A percentile compares a stretch with the other conserved stretches of the same genome.
These are phyloP conservation scores for Epistrophella euchroma DNA, from an alignment of 2,888 invertebrate genomes.

Conservation along the genomic window DNA sequence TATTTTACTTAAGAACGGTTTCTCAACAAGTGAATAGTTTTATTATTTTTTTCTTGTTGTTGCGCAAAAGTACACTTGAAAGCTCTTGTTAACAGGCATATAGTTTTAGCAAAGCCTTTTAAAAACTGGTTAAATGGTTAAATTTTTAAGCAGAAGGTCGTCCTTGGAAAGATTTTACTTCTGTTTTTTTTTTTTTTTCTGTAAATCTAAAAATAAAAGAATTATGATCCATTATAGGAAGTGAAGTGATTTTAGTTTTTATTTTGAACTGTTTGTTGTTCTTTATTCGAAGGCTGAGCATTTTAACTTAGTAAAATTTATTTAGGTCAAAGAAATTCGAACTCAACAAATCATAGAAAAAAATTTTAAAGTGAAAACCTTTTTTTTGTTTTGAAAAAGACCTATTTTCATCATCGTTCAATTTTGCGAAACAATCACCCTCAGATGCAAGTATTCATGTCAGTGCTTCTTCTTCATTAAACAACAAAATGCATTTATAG, in stretches of 20 bases:
- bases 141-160: not conserved
- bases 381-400: not conserved
- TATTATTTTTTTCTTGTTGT: not conserved
- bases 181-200: not conserved
- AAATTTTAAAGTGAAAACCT: not conserved
- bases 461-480: constrained; percentile 7
- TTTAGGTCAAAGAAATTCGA: not conserved
- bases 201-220: not conserved
- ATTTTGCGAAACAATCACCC: constrained; percentile 11
- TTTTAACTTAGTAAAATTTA: not conserved
- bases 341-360: not conserved
- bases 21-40: constrained; percentile 6
- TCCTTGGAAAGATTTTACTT: not conserved
- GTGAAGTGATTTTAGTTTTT: not conserved
- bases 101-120: not conserved
- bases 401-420: constrained; percentile 5
- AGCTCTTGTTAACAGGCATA: not conserved
- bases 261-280: not conserved
- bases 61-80: not conserved
- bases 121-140: constrained; percentile 1
- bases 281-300: not conserved
- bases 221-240: not conserved
- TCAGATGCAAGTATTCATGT: not conserved
- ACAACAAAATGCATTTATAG: constrained; percentile 17
- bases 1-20: constrained; percentile 5